Conservation (phyloP, 53 echinoderm and acorn worm species). For the Mesocentrotus franciscanus region DNA sequence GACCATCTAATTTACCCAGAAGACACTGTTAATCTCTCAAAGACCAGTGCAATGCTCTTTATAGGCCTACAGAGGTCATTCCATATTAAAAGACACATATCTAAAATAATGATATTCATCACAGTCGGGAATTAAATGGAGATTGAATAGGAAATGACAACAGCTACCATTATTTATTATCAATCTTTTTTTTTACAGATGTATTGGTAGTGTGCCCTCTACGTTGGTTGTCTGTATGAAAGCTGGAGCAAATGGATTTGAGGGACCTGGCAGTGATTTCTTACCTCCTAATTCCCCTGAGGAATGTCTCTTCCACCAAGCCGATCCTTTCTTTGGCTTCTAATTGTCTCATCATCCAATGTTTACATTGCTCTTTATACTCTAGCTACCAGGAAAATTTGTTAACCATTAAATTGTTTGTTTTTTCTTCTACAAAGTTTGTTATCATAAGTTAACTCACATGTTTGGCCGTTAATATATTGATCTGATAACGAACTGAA, state of each 20-base stretch:
- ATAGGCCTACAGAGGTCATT: not conserved
- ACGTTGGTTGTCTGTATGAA: constrained; percentile 81
- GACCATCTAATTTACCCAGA: too few species aligned
- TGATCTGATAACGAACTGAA: too few species aligned
- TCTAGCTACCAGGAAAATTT: too few species aligned
- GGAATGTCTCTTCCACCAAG: constrained; percentile 55
- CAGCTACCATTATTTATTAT: not conserved
- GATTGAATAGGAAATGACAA: not conserved
- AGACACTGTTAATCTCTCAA: too few species aligned
- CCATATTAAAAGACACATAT: not conserved
- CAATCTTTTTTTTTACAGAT: constrained; percentile 68
- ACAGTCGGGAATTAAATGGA: not conserved
- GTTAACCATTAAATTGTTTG: too few species aligned
- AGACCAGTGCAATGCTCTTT: not conserved
- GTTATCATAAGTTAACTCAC: too few species aligned
- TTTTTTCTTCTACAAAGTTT: too few species aligned
- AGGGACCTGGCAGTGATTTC: constrained; percentile 51
- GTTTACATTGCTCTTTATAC: not conserved
- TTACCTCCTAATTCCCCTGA: constrained; percentile 50
- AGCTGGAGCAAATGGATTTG: constrained; percentile 76
- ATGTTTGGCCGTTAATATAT: too few species aligned
- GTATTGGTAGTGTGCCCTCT: constrained; percentile 66
- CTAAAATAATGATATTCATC: too few species aligned
- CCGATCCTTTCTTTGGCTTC: constrained; percentile 65
- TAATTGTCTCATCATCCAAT: not conserved